These are phyloP conservation scores for Acinonyx jubatus DNA, from an alignment of 2,113 vertebrate genomes.

Conservation along the genomic window DNA sequence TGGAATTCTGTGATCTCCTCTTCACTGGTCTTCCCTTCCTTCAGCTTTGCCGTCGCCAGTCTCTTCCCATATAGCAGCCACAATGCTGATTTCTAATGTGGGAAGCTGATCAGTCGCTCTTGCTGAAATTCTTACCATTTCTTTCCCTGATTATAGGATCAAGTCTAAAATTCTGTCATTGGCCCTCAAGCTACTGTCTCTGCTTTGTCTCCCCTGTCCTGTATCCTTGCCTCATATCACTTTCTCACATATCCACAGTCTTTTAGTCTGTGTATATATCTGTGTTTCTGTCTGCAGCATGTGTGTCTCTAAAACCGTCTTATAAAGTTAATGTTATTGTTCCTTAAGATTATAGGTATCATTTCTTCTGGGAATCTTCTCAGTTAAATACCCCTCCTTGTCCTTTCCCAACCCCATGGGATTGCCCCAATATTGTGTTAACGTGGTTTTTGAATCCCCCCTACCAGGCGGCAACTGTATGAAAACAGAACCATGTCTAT, in stretches of 20 bases:
- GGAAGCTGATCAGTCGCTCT: background rate
- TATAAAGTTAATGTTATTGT: background rate
- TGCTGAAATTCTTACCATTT: background rate
- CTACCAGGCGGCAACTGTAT: background rate
- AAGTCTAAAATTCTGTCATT: background rate
- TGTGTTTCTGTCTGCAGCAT: background rate
- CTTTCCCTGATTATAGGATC: background rate
- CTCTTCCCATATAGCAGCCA: background rate
- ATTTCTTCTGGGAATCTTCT: background rate
- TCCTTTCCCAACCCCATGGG: background rate
- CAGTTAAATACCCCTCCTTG: background rate
- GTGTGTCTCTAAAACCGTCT: background rate
- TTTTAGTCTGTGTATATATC: background rate
- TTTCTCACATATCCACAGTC: background rate
- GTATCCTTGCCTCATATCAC: accelerated
- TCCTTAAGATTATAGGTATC: background rate
- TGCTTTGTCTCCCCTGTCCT: background rate
- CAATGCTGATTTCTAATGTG: background rate
- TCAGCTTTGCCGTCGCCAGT: accelerated
- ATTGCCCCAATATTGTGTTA: background rate
- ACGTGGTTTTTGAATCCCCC: background rate
- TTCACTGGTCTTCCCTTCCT: background rate
- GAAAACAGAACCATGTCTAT: background rate
- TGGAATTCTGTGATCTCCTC: background rate
- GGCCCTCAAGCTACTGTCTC: background rate